Conservation (phyloP, 2,113 vertebrate genomes). For the Polypterus senegalus region DNA sequence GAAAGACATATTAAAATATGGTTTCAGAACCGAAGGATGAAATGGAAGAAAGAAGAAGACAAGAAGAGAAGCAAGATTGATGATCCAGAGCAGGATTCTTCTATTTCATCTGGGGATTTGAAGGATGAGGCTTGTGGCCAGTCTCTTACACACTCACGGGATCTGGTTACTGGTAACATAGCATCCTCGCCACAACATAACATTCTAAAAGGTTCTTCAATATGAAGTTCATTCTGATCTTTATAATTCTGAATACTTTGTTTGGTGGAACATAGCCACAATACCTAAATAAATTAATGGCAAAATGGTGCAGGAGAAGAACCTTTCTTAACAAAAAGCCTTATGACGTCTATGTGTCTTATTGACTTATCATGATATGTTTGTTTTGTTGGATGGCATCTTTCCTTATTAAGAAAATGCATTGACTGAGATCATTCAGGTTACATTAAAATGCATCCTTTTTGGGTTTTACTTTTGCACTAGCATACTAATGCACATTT, state of each 20-base stretch:
- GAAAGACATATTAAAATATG: conserved; percentile 95
- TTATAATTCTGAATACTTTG: too few species aligned
- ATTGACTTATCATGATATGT: too few species aligned
- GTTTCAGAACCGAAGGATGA: conserved; percentile 91
- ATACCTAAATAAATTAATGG: background rate
- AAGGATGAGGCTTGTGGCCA: conserved; percentile 44
- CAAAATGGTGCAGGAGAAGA: too few species aligned
- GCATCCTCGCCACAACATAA: conserved; percentile 41
- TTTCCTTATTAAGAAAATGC: too few species aligned
- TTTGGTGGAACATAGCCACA: background rate
- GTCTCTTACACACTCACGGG: conserved; percentile 22
- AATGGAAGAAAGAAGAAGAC: conserved; percentile 97
- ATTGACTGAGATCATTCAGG: too few species aligned
- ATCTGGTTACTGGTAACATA: conserved; percentile 38
- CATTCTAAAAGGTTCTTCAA: conserved; percentile 18
- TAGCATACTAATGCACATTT: too few species aligned
- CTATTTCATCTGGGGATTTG: conserved; percentile 69
- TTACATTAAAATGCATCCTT: too few species aligned
- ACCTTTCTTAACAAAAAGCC: too few species aligned
- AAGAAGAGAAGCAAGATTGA: conserved; percentile 54
- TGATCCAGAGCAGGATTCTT: conserved; percentile 82
- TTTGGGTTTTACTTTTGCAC: too few species aligned
- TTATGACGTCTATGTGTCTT: too few species aligned
- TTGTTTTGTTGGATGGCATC: too few species aligned
- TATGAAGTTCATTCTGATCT: background rate